These are phyloP conservation scores for Morone saxatilis DNA, from an alignment of 2,113 vertebrate species.

Conservation along the genomic window DNA sequence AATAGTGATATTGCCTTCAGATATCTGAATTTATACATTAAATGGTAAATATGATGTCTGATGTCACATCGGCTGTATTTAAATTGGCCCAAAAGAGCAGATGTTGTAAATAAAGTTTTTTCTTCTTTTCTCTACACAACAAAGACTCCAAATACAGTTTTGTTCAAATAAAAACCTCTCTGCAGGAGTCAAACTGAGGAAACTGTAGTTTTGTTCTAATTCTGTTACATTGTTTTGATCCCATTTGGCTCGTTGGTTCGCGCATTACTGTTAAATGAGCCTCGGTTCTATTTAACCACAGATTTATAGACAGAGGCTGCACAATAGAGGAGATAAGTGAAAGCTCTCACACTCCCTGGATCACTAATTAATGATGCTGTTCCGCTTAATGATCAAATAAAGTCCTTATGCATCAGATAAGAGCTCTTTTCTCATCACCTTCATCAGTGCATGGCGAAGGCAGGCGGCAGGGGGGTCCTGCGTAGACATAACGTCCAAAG, in stretches of 20 bases:
- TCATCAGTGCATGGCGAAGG: not conserved
- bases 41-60: too few species aligned
- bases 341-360: not conserved
- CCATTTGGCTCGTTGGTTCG: too few species aligned
- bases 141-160: not conserved
- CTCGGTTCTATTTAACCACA: not conserved
- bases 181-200: not conserved
- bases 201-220: not conserved
- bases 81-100: not conserved
- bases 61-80: not conserved
- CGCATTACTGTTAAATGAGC: not conserved
- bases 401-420: not conserved
- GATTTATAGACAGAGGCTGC: not conserved
- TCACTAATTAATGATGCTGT: conserved; percentile 17
- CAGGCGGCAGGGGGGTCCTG: not conserved
- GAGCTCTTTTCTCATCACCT: not conserved
- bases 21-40: too few species aligned
- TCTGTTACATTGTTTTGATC: too few species aligned
- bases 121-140: not conserved
- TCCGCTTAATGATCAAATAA: conserved; percentile 1
- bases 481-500: not conserved
- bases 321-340: not conserved
- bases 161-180: not conserved
- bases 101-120: too few species aligned
- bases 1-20: not conserved